A percentile compares a stretch with the other conserved stretches of the same genome.
Evolutionary conservation across 2,113 vertebrate genomes (phyloP).

Genomic region (Semnornis frantzii): DNA sequence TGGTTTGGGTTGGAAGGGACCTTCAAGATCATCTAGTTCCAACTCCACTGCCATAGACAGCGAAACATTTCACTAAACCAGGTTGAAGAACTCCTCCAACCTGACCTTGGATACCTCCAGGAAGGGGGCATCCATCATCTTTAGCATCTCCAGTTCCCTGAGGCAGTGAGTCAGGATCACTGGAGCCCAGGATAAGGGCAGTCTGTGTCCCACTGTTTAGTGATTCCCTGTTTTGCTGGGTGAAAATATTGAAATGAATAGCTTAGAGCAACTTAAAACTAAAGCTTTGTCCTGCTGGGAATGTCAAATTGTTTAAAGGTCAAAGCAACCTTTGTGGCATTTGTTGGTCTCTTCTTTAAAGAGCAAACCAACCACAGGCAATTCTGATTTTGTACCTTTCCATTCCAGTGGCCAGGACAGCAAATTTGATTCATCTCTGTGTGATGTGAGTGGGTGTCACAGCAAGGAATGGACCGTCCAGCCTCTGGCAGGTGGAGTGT

Average conservation of each 20-base stretch:
- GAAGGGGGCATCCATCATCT: neutral
- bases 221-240: neutral
- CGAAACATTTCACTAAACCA: too few relatives aligned
- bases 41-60: too few relatives aligned
- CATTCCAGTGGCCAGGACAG: neutral
- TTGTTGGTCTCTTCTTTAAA: neutral
- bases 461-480: neutral
- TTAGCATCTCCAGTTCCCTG: neutral
- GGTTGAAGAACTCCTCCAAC: too few relatives aligned
- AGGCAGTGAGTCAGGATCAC: neutral
- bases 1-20: too few relatives aligned
- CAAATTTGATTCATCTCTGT: fast-evolving
- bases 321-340: neutral
- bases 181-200: neutral
- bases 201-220: neutral
- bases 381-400: neutral
- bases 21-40: too few relatives aligned
- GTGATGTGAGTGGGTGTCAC: neutral
- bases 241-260: neutral
- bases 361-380: neutral
- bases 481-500: neutral
- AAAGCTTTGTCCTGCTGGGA: neutral
- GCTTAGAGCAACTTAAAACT: neutral
- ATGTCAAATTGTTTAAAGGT: neutral
- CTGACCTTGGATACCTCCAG: too few relatives aligned